Conservation (phyloP, 2,113 vertebrate genomes). For the Takifugu flavidus region DNA sequence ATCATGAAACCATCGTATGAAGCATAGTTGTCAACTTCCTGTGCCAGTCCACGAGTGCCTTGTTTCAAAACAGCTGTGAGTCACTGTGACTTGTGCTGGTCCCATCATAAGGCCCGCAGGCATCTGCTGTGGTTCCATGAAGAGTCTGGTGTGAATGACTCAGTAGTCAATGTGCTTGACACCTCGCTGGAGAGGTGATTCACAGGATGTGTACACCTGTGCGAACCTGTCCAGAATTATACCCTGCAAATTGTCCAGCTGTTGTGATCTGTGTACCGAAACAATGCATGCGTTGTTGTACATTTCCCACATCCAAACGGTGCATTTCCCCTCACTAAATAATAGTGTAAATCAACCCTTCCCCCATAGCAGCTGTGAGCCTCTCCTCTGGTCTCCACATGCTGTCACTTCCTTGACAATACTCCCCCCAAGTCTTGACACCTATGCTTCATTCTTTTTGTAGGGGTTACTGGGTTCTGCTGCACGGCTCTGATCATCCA, state of each 20-base stretch:
- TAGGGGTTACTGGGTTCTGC: slow-evolving; percentile 15
- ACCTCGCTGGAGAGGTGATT: slow-evolving; percentile 10
- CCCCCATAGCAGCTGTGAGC: slow-evolving; percentile 55
- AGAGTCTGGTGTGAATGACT: slow-evolving; percentile 9
- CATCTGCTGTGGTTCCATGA: slow-evolving; percentile 16
- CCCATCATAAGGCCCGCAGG: slow-evolving; percentile 30
- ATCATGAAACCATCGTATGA: not conserved
- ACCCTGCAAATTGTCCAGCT: no score
- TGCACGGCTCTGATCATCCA: not conserved
- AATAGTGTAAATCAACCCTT: slow-evolving; percentile 29
- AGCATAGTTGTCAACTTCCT: not conserved
- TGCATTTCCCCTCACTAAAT: slow-evolving; percentile 24
- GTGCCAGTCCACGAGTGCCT: slow-evolving; percentile 24
- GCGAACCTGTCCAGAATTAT: not conserved
- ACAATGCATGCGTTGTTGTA: not conserved
- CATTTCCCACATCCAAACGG: slow-evolving; percentile 11
- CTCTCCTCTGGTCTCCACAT: slow-evolving; percentile 18
- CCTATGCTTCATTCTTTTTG: slow-evolving; percentile 27
- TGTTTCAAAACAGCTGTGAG: slow-evolving; percentile 46
- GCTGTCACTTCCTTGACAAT: slow-evolving; percentile 38
- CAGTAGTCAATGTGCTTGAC: slow-evolving; percentile 11
- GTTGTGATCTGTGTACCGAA: slow-evolving; percentile 17
- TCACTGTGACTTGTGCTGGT: slow-evolving; percentile 40
- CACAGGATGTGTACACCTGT: slow-evolving; percentile 4
- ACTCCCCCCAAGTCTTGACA: slow-evolving; percentile 8